Evolutionary conservation across 2,888 invertebrate genomes (phyloP).

Genomic region (Dolomedes plantarius): DNA sequence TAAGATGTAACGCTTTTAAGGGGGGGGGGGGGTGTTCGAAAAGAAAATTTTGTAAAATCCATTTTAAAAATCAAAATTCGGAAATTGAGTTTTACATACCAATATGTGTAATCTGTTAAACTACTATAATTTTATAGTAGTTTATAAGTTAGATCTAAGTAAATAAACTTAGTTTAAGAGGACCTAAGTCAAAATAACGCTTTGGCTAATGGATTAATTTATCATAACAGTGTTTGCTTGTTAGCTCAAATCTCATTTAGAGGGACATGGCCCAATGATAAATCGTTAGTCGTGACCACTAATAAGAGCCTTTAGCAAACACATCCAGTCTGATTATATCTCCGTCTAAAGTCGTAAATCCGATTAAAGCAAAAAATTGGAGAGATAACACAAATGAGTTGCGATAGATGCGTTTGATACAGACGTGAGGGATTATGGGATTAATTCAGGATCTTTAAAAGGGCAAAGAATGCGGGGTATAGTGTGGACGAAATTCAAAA

Average conservation of each 20-base stretch:
- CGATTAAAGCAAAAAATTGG: not conserved
- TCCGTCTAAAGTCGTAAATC: not conserved
- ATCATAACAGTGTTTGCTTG: not conserved
- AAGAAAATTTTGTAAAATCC: too few species aligned
- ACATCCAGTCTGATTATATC: not conserved
- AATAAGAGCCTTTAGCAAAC: conserved; percentile 9
- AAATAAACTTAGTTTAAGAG: too few species aligned
- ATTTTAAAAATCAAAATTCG: too few species aligned
- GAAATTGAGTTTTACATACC: too few species aligned
- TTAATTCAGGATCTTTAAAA: not conserved
- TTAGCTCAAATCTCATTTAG: not conserved
- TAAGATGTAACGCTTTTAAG: too few species aligned
- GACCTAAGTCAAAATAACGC: too few species aligned
- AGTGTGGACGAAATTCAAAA: not conserved
- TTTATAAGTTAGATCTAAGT: too few species aligned
- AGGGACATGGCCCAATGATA: not conserved
- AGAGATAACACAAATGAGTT: conserved; percentile 3
- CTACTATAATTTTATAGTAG: too few species aligned
- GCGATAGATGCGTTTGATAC: not conserved
- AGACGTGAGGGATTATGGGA: not conserved
- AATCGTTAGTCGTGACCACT: not conserved
- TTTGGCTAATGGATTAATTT: too few species aligned
- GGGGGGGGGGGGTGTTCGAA: too few species aligned
- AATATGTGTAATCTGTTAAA: too few species aligned
- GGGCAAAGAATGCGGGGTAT: not conserved